Base-by-base conservation (phyloP, 2,797 vertebrate genomes). In the Poecilia wingei region DNA sequence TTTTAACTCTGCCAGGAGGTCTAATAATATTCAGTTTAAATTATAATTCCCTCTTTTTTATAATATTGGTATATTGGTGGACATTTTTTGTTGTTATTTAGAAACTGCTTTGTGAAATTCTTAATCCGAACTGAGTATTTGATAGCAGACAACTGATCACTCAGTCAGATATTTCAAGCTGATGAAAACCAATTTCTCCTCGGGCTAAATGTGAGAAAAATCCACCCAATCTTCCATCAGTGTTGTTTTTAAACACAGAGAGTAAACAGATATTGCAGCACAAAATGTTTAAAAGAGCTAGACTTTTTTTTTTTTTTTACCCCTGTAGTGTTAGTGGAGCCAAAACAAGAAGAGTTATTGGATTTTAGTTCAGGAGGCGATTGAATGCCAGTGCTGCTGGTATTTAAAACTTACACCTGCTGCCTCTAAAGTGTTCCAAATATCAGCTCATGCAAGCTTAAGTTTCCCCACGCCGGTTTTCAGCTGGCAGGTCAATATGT, bases 351-450 rank as follows among this genome's bases (percentile, higher is more conserved):
- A 69, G 41, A 70, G 25, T 16, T 28, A 70, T 70, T 70, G 68
- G 41, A 45, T 61, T 45, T 70, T 70, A 70, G 68, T 70, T n/a
- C 22, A 43, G 66, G 66, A 69, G 66, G 41, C 66, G 13, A 69
- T n/a, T 43, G 41, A 70, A 45, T 70, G 41, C 25, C 41, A 16
- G 68, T 43, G 25, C 68, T 45, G 68, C 68, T 46, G 39, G 66
- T 69, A 69, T 69, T 43, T 69, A 43, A 69, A 69, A 69, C 66
- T 43, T 69, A 13, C 39, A 5, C 64, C 45, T 36, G 45, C 43
- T 18, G 4, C 31, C 31, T 33, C 31, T 49, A 33, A 76, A 49
- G 6, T 18, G 43, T 22, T n/a, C 9, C 10, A 51, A 49, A 76
- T 64, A 47, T 51, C 61, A 33, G 28, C 36, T 74, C 20, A n/a